Evolutionary conservation across 2,888 invertebrate genomes (phyloP).

Genomic region (Agrotis puta): DNA sequence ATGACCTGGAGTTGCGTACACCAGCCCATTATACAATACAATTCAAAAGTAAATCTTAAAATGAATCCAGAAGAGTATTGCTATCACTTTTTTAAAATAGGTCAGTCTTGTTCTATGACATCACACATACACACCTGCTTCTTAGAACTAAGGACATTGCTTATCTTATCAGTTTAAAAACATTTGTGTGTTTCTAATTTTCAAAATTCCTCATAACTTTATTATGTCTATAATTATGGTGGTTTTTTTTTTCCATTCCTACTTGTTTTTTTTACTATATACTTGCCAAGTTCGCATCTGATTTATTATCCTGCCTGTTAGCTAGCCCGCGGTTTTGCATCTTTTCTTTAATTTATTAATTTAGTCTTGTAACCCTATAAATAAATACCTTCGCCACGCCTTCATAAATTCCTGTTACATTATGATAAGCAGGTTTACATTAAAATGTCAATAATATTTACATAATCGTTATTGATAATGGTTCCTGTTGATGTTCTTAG

Average conservation of each 20-base stretch:
- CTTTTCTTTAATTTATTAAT: too few species aligned
- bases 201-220: background rate
- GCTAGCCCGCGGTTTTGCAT: too few species aligned
- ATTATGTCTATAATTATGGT: background rate
- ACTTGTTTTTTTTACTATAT: too few species aligned
- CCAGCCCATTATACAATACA: too few species aligned
- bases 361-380: too few species aligned
- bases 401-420: constrained; percentile 14
- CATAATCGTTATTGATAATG: constrained; percentile 22
- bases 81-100: background rate
- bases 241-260: background rate
- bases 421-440: constrained; percentile 17
- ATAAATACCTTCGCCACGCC: background rate
- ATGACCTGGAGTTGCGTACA: too few species aligned
- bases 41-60: too few species aligned
- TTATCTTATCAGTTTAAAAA: background rate
- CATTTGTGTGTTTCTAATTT: background rate
- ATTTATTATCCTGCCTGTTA: too few species aligned
- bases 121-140: constrained; percentile 1
- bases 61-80: background rate
- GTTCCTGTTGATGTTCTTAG: background rate
- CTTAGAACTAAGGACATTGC: background rate
- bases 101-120: background rate
- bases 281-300: background rate
- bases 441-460: constrained; percentile 31